phyloP scores from a whole-genome alignment of 2,888 invertebrate genomes.

The Folsomia manolachei region DNA sequence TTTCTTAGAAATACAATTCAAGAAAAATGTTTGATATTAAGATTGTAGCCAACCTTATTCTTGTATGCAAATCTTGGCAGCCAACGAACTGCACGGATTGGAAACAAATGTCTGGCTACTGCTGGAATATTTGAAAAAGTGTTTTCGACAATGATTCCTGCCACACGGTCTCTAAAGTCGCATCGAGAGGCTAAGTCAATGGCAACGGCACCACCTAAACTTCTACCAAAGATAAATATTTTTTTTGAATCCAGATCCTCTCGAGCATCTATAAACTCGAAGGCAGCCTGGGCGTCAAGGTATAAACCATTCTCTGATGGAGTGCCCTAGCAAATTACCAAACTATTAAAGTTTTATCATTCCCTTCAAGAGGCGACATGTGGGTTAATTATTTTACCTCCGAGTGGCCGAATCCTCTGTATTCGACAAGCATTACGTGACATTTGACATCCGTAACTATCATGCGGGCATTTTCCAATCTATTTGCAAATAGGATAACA shows the following conservation, averaged over 20 bases:
- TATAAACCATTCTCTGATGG: conserved; percentile 85
- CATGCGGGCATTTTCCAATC: conserved; percentile 82
- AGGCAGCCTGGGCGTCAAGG: conserved; percentile 79
- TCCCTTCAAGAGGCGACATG: background rate
- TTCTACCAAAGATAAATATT: conserved; percentile 86
- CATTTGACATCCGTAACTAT: conserved; percentile 76
- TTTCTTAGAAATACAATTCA: conserved; percentile 10
- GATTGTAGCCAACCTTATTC: conserved; percentile 69
- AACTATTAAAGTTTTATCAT: background rate
- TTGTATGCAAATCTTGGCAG: conserved; percentile 82
- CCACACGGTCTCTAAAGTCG: conserved; percentile 73
- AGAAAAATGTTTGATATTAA: background rate
- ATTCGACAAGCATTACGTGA: conserved; percentile 90
- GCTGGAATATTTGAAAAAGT: conserved; percentile 93
- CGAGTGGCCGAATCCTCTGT: conserved; percentile 89
- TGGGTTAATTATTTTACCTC: conserved; percentile 40
- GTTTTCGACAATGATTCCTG: conserved; percentile 87
- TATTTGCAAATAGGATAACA: conserved; percentile 52
- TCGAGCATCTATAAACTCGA: conserved; percentile 77
- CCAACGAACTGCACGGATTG: conserved; percentile 68
- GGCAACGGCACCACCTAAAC: conserved; percentile 87
- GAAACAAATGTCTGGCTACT: conserved; percentile 80
- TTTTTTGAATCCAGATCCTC: conserved; percentile 78
- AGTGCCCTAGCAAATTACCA: conserved; percentile 63
- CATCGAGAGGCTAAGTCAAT: conserved; percentile 77